Percentiles rank a stretch among this genome's conserved stretches.
These are phyloP conservation scores for Drosophila hamatofila DNA, from an alignment of 2,888 invertebrate species.

Conservation along the genomic window DNA sequence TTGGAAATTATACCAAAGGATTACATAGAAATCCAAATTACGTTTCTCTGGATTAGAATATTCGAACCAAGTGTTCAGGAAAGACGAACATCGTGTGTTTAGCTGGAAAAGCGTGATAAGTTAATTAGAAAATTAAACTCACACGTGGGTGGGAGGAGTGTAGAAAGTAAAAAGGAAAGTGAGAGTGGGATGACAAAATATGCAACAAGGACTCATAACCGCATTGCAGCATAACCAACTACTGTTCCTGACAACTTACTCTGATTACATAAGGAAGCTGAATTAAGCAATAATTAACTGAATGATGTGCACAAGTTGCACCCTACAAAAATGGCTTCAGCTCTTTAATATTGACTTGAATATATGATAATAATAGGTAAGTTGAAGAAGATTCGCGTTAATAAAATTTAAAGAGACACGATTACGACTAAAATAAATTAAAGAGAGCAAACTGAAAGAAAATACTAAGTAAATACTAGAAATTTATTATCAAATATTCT, in stretches of 20 bases:
- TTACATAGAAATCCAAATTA: background rate
- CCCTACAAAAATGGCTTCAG: background rate
- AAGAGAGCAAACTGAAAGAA: background rate
- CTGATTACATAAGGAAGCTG: background rate
- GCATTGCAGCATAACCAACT: background rate
- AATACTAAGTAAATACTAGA: background rate
- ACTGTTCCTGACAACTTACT: background rate
- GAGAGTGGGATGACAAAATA: background rate
- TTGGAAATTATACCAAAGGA: background rate
- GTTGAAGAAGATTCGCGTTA: no score
- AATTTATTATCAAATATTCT: background rate
- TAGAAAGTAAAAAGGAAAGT: background rate
- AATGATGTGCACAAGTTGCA: background rate
- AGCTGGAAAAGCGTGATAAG: background rate
- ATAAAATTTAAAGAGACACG: background rate
- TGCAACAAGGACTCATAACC: background rate
- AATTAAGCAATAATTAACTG: background rate
- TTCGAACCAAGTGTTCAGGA: no score
- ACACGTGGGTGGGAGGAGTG: background rate
- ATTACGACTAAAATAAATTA: background rate
- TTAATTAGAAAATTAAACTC: background rate
- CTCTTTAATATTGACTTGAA: background rate
- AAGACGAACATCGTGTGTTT: no score
- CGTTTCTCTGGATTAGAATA: background rate
- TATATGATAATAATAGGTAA: no score